Evolutionary conservation across 1,140 invertebrate species (phyloP), one percentile per base, ranked within the genome.

Genomic region (Drosophila sechellia): DNA sequence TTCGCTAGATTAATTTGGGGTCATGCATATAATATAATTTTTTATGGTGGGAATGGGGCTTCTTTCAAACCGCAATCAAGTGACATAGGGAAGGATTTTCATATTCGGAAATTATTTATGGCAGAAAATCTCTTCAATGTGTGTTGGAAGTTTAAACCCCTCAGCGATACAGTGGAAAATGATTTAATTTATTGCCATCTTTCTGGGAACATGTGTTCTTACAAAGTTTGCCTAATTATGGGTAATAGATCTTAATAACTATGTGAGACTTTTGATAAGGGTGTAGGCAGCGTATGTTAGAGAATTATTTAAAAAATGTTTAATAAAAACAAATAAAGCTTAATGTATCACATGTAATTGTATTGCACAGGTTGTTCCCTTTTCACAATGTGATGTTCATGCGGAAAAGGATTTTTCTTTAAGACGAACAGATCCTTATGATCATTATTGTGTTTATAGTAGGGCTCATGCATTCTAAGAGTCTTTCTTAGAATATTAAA

Each of bases 1-100:
- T 90, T 90, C 87, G 87, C 79, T 90, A 90, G 87, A 90, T 90
- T 90, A 90, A 90, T 90, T 90, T 90, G 69, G 81, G 87, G 87
- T 90, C 87, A 90, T 83, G 87, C 87, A 90, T 90, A 90, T 86
- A 87, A 86, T 71, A 80, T 87, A 63, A 90, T 90, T 90, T 90
- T 89, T 89, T 89, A 89, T 63, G 48, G 37, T 55, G 22, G 64
- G 35, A 45, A 48, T 50, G 35, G 42, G 45, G 12, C 15, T 45
- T 49, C 31, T 27, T 34, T 34, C 45, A 64, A 57, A 69, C 81
- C 77, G 59, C 78, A 81, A 81, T 78, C 81, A 74, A 77, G 68
- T 85, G 61, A 60, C 54, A 66, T 63, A 57, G 52, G 53, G 45
- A 69, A 71, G 78, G 69, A 61, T 72, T 79, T 58, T 40, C 66